phyloP scores from a whole-genome alignment of 1,140 invertebrate genomes.

The Megalopta genalis region DNA sequence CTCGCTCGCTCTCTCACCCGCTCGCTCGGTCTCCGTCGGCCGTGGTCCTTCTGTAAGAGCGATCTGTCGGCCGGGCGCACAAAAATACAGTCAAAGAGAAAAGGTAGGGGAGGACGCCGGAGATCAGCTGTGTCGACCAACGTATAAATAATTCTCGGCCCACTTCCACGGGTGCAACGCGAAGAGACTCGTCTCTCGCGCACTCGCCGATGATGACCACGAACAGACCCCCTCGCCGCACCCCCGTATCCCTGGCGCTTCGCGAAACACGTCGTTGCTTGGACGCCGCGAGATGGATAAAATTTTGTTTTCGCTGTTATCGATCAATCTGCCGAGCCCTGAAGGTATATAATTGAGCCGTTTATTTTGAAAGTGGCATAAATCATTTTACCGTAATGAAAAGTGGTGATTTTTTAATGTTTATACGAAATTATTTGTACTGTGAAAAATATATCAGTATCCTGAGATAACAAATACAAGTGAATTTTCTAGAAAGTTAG shows the following conservation, averaged over 20 bases:
- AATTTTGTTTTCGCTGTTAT: too few relatives aligned
- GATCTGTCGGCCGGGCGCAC: conserved; percentile 27
- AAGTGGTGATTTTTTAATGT: too few relatives aligned
- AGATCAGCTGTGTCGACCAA: conserved; percentile 62
- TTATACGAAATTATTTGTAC: too few relatives aligned
- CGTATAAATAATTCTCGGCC: conserved; percentile 65
- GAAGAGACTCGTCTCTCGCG: not conserved
- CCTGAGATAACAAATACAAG: too few relatives aligned
- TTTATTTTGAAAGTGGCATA: too few relatives aligned
- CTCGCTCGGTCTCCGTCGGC: not conserved
- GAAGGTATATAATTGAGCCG: too few relatives aligned
- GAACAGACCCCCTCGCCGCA: not conserved
- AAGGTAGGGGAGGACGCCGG: conserved; percentile 40
- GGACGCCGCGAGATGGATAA: too few relatives aligned
- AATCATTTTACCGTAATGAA: too few relatives aligned
- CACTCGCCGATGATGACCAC: conserved; percentile 5
- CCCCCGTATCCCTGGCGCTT: not conserved
- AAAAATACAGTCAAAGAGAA: conserved; percentile 59
- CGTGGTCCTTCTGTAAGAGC: not conserved
- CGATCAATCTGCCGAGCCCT: too few relatives aligned
- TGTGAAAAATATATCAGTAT: too few relatives aligned
- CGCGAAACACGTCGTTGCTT: not conserved
- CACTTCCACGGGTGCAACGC: conserved; percentile 48
- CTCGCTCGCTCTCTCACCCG: conserved; percentile 1
- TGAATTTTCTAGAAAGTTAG: too few relatives aligned